Evolutionary conservation across 2,113 vertebrate genomes (phyloP).

Genomic region (Anolis carolinensis): DNA sequence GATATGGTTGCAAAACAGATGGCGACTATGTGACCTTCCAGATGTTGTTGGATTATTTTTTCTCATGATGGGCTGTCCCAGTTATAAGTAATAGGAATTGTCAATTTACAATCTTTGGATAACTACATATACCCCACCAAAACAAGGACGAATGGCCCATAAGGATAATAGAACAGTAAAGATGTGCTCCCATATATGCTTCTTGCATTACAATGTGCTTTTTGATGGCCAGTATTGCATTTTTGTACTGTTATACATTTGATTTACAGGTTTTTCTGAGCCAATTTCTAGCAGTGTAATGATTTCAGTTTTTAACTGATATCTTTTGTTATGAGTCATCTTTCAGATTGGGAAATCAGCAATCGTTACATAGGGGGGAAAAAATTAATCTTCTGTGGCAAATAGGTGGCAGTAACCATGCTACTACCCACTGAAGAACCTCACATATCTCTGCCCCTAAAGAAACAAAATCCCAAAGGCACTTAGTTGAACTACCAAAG

Average conservation of each 20-base stretch:
- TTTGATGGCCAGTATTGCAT: not conserved
- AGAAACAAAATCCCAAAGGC: conserved; percentile 61
- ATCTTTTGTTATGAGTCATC: not conserved
- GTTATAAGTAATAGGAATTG: too few species aligned
- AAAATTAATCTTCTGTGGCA: not conserved
- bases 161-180: not conserved
- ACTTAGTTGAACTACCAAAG: conserved; percentile 57
- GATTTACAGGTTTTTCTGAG: not conserved
- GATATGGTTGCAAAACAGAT: not conserved
- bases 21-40: too few species aligned
- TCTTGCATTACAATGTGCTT: not conserved
- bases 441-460: not conserved
- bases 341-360: too few species aligned
- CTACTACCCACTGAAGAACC: too few species aligned
- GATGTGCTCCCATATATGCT: not conserved
- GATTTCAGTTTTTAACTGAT: not conserved
- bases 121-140: too few species aligned
- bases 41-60: too few species aligned
- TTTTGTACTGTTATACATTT: not conserved
- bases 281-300: not conserved
- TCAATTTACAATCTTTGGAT: too few species aligned
- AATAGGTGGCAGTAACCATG: not conserved
- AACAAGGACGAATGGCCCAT: not conserved
- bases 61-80: too few species aligned
- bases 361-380: too few species aligned